These are phyloP conservation scores for Plutomurus gul DNA, from an alignment of 1,140 invertebrate species.

Conservation along the genomic window DNA sequence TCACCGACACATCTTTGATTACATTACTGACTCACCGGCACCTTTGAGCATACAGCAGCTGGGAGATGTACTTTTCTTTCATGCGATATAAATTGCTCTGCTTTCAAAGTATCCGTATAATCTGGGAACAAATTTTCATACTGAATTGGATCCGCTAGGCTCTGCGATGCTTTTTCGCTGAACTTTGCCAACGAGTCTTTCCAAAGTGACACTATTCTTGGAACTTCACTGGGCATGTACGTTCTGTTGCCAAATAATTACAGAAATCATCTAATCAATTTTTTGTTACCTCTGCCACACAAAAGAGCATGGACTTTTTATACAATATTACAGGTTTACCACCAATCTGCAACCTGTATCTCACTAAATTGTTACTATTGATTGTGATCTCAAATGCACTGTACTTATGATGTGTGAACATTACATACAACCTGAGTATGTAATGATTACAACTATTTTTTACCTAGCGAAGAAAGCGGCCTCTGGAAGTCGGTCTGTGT, in stretches of 20 bases:
- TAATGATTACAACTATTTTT: neutral
- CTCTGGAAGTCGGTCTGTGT: slow-evolving; percentile 87
- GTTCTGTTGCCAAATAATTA: slow-evolving; percentile 64
- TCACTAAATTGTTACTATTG: too few relatives aligned
- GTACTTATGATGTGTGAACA: neutral
- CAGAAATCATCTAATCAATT: neutral
- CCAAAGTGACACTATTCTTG: slow-evolving; percentile 81
- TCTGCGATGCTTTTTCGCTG: slow-evolving; percentile 87
- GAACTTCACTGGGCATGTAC: slow-evolving; percentile 90
- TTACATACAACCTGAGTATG: neutral
- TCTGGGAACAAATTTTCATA: slow-evolving; percentile 97
- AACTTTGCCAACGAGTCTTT: slow-evolving; percentile 72
- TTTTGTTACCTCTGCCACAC: too few relatives aligned
- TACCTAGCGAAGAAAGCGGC: slow-evolving; percentile 91
- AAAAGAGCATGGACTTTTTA: too few relatives aligned
- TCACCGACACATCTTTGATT: neutral
- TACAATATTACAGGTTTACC: too few relatives aligned
- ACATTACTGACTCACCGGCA: slow-evolving; percentile 57
- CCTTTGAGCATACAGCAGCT: slow-evolving; percentile 61
- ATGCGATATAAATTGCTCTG: slow-evolving; percentile 70
- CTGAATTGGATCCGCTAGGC: slow-evolving; percentile 90
- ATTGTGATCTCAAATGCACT: too few relatives aligned
- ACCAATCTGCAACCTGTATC: too few relatives aligned
- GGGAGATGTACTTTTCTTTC: slow-evolving; percentile 63
- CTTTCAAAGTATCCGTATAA: slow-evolving; percentile 73